Conservation (phyloP, 2,888 invertebrate species). For the Sphinx pinastri region DNA sequence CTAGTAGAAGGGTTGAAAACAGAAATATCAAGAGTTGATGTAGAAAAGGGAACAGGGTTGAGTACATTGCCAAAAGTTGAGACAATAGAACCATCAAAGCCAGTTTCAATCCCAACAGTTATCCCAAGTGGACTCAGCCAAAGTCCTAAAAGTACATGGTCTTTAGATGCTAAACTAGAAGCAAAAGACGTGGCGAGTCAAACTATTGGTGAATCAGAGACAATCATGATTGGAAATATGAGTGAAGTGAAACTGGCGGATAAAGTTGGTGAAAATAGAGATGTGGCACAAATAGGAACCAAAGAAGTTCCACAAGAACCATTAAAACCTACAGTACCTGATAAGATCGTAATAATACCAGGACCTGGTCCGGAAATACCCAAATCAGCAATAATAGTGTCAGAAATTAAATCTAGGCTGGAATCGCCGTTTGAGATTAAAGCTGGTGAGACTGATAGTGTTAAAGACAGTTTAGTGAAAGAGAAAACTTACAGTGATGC, state of each 20-base stretch:
- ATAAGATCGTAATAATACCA: neutral
- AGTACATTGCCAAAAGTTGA: neutral
- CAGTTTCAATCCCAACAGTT: neutral
- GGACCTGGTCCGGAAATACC: constrained; percentile 2
- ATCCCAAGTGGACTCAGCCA: neutral
- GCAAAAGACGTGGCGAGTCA: constrained; percentile 9
- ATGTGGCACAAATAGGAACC: constrained; percentile 6
- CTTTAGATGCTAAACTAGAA: neutral
- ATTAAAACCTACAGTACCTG: constrained; percentile 3
- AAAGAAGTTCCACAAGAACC: neutral
- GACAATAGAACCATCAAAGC: neutral
- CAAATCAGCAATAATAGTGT: constrained; percentile 24
- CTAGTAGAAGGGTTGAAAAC: neutral
- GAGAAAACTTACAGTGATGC: constrained; percentile 27
- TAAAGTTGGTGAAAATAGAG: neutral
- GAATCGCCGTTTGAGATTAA: constrained; percentile 22
- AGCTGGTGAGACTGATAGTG: constrained; percentile 28
- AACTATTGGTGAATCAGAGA: neutral
- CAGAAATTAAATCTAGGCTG: constrained; percentile 18
- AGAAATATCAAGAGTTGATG: neutral
- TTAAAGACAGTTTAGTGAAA: constrained; percentile 26
- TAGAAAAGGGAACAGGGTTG: neutral
- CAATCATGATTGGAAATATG: neutral
- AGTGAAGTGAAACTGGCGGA: neutral
- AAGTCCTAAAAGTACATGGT: neutral